These are phyloP conservation scores for Melinopterus prodromus DNA, from an alignment of 2,888 invertebrate species.

Conservation along the genomic window DNA sequence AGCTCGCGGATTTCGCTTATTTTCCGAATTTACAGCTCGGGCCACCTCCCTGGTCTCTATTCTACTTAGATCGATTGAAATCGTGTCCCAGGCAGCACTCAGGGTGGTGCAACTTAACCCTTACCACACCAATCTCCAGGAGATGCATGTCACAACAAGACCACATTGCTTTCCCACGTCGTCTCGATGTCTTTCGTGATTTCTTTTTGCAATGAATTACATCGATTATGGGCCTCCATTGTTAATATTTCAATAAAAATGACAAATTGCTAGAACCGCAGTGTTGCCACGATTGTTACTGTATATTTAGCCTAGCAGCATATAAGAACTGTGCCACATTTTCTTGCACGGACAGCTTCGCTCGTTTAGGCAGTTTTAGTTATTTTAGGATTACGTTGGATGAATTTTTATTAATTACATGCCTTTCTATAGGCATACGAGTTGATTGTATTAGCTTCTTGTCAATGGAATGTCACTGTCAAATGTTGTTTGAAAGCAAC, in stretches of 20 bases:
- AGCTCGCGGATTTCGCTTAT: slow-evolving; percentile 43
- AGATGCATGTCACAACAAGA: neutral
- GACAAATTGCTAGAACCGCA: slow-evolving; percentile 40
- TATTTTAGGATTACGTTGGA: neutral
- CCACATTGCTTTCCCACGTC: neutral
- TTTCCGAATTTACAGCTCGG: slow-evolving; percentile 44
- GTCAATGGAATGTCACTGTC: neutral
- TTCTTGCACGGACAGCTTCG: neutral
- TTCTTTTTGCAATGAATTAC: neutral
- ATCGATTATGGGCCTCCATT: slow-evolving; percentile 33
- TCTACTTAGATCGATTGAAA: slow-evolving; percentile 54
- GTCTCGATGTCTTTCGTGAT: neutral
- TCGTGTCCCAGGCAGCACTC: slow-evolving; percentile 49
- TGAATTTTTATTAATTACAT: neutral
- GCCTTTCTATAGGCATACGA: slow-evolving; percentile 5
- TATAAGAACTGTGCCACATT: neutral
- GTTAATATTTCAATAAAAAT: slow-evolving; percentile 42
- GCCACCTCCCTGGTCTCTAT: slow-evolving; percentile 46
- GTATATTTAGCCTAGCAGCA: slow-evolving; percentile 27
- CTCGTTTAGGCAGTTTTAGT: neutral
- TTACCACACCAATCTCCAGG: slow-evolving; percentile 31
- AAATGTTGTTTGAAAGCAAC: neutral
- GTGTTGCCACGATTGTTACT: slow-evolving; percentile 40
- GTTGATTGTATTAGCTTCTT: neutral
- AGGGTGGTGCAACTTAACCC: slow-evolving; percentile 44